Percentiles rank a stretch among this genome's conserved stretches.
phyloP scores from a whole-genome alignment of 2,888 invertebrate genomes.

The Chloroclystis v-ata region DNA sequence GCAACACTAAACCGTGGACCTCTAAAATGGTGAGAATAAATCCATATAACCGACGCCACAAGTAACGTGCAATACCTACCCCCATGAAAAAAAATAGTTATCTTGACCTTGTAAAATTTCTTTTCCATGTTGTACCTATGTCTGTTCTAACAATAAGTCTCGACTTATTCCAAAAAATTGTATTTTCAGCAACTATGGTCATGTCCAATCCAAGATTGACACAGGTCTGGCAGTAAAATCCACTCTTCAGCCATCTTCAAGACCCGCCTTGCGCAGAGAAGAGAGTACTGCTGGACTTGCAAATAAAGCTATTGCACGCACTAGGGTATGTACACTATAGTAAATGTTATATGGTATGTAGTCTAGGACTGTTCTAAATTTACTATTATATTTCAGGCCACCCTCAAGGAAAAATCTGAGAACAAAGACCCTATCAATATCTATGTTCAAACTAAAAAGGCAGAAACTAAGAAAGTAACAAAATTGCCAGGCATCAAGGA shows the following conservation, averaged over 20 bases:
- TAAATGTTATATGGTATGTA: too few relatives aligned
- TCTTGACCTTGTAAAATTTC: too few relatives aligned
- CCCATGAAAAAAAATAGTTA: conserved; percentile 9
- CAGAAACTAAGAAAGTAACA: conserved; percentile 42
- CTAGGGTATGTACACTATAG: conserved; percentile 41
- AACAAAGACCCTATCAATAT: conserved; percentile 47
- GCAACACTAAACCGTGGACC: conserved; percentile 40
- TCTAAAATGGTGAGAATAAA: conserved; percentile 43
- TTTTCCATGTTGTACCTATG: too few relatives aligned
- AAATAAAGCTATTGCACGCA: conserved; percentile 48
- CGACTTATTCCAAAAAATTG: too few relatives aligned
- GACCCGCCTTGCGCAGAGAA: conserved; percentile 60
- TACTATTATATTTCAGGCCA: conserved; percentile 41
- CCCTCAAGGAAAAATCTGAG: conserved; percentile 54
- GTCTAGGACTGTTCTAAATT: too few relatives aligned
- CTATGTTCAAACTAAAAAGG: conserved; percentile 45
- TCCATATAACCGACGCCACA: conserved; percentile 5
- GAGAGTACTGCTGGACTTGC: conserved; percentile 65
- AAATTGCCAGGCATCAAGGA: conserved; percentile 51
- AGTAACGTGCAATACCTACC: too few relatives aligned
- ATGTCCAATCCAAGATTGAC: conserved; percentile 70
- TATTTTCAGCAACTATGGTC: conserved; percentile 60
- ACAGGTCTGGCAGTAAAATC: conserved; percentile 53
- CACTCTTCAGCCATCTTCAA: conserved; percentile 43
- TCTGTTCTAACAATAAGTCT: too few relatives aligned